Evolutionary conservation across 92 coral and sea anemone species (phyloP).

Genomic region (Phymanthus crucifer): DNA sequence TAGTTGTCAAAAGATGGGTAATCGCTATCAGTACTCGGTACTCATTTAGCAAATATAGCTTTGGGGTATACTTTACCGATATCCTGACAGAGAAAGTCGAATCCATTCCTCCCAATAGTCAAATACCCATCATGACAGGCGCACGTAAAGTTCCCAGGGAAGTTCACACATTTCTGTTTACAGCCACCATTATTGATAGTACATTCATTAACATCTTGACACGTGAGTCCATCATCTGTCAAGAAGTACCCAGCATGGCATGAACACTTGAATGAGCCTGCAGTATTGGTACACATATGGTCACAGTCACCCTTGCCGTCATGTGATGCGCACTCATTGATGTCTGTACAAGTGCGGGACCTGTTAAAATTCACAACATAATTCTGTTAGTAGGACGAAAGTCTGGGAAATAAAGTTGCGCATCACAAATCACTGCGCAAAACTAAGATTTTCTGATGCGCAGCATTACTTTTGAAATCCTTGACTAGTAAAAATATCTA

Average conservation of each 20-base stretch:
- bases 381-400: no score
- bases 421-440: neutral
- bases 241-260: slow-evolving; percentile 78
- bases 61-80: no score
- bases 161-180: slow-evolving; percentile 74
- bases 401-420: neutral
- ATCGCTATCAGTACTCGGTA: neutral
- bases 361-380: slow-evolving; percentile 30
- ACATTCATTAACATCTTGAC: slow-evolving; percentile 85
- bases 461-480: neutral
- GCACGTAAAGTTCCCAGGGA: slow-evolving; percentile 69
- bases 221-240: slow-evolving; percentile 67
- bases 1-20: neutral
- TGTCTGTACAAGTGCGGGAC: slow-evolving; percentile 81
- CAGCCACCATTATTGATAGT: slow-evolving; percentile 79
- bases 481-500: no score
- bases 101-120: slow-evolving; percentile 71
- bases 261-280: slow-evolving; percentile 91
- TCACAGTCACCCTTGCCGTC: slow-evolving; percentile 93
- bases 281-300: slow-evolving; percentile 78
- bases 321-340: slow-evolving; percentile 86
- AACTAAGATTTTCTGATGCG: neutral
- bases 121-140: slow-evolving; percentile 80
- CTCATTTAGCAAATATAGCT: no score
- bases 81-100: slow-evolving; percentile 83